Base-by-base conservation (phyloP, 2,113 vertebrate genomes). In the Hymenochirus boettgeri region DNA sequence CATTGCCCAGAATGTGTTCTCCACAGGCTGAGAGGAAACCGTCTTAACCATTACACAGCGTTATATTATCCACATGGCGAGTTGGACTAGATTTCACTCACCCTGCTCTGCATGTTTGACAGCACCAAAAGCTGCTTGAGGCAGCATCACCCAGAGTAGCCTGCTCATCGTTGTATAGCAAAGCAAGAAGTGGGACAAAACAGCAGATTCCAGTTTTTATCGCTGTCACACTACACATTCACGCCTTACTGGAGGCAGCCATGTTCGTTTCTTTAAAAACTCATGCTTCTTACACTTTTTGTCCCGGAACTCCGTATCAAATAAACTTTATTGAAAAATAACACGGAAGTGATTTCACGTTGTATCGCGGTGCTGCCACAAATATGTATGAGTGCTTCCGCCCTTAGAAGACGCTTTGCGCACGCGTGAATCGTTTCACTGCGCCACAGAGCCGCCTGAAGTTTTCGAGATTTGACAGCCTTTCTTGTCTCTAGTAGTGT, bases 281-380 rank as follows among this genome's bases (percentile, higher is more conserved):
- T 12, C 7, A 3, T 7, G n/a, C n/a, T 31, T 61, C 47, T 29
- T 27, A 46, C 31, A 22, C 5, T 46, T 1, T 19, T 18, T 19
- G 17, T 18, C 4, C 9, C 15, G 8, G 29, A 5, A 31, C 9
- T 31, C 33, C 33, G 33, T 35, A 35, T 12, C 23, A 15, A 46
- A 65, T 2, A 15, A 65, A 24, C 63, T 66, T 66, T 66, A 66
- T 66, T 66, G 29, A 50, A 3, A 18, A 45, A 5, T 3, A 12
- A 3, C 15, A 35, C n/a, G n/a, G 33, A 35, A 35, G 10, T 13
- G 15, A 12, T 13, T 2, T 3, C 8, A 2, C 15, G 33, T 2
- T 13, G 33, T 13, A 35, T 9, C 33, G 10, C 33, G 15, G 3
- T 11, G 29, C 10, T 4, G 5, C 5, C 29, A 31, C 29, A 31